Evolutionary conservation across 2,888 invertebrate species (phyloP), one percentile per base, ranked within the genome.

Genomic region (Drosophila mimica): DNA sequence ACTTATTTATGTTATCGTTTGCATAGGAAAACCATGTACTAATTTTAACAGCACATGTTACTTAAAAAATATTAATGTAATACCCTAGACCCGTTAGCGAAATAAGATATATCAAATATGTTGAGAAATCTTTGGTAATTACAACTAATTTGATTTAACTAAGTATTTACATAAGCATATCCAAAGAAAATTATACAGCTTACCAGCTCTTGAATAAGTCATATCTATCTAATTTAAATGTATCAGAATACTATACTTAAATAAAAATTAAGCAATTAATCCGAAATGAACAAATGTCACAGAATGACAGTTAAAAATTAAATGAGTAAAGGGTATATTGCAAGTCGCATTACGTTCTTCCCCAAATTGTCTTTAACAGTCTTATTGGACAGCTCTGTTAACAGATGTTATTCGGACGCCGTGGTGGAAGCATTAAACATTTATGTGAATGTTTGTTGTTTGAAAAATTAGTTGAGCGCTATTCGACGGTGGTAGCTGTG

Each of bases 321-420:
- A 4, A 28, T 8, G 2, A 20, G 17, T 51, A 48, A 40, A 56
- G 79, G 30, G 79, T 66, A 70, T 70, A 15, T 48, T 1, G 5
- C 17, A 8, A 25, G 15, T 40, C 4, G 38, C 53, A 58, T 40
- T 8, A 28, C 9, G 20, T n/a, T 31, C 46, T 46, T 40, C 40
- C 15, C 13, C 20, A 51, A 36, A 34, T 33, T 17, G 38, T n/a
- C 36, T 33, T 76, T 76, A 72, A 79, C 80, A 80, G 65, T 72
- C 72, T 60, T 64, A 62, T 65, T 78, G 72, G 76, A 65, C 33
- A 31, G 52, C 57, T 46, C 51, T 67, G 40, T 60, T 80, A 76
- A 76, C 80, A 79, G 72, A 79, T 76, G 78, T 80, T 76, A 79
- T 51, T 76, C 49, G 66, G 76, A 79, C 80, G 78, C 78, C 76